These are phyloP conservation scores for Euwallacea fornicatus DNA, from an alignment of 1,140 invertebrate species.

Conservation along the genomic window DNA sequence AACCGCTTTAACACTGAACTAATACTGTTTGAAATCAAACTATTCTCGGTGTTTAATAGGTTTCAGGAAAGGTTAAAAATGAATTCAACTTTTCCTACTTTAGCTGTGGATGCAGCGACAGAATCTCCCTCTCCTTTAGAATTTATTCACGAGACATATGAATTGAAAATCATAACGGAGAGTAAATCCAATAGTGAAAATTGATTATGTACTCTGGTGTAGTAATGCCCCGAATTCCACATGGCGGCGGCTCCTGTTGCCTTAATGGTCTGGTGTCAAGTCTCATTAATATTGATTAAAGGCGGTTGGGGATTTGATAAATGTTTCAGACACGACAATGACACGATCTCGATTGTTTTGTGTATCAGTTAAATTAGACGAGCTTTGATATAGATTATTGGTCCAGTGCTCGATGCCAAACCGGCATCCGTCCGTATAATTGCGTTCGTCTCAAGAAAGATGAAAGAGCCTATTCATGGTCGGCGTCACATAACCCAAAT, in stretches of 20 bases:
- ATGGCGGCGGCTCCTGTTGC: neutral
- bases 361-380: neutral
- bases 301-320: neutral
- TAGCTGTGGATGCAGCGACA: too few relatives aligned
- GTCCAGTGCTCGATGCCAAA: neutral
- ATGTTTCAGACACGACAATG: slow-evolving; percentile 4
- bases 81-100: too few relatives aligned
- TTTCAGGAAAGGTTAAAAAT: too few relatives aligned
- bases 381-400: neutral
- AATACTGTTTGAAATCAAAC: too few relatives aligned
- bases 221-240: neutral
- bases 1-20: too few relatives aligned
- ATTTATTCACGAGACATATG: too few relatives aligned
- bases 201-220: neutral
- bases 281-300: slow-evolving; percentile 13
- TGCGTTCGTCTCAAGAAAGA: neutral
- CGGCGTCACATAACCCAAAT: neutral
- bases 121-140: too few relatives aligned
- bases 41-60: too few relatives aligned
- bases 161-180: too few relatives aligned
- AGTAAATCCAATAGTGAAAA: too few relatives aligned
- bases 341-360: slow-evolving; percentile 1
- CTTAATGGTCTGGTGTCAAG: slow-evolving; percentile 11
- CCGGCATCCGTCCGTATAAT: neutral
- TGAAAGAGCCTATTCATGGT: neutral